Evolutionary conservation across 2,113 vertebrate species (phyloP).

Genomic region (Tetraodon nigroviridis): DNA sequence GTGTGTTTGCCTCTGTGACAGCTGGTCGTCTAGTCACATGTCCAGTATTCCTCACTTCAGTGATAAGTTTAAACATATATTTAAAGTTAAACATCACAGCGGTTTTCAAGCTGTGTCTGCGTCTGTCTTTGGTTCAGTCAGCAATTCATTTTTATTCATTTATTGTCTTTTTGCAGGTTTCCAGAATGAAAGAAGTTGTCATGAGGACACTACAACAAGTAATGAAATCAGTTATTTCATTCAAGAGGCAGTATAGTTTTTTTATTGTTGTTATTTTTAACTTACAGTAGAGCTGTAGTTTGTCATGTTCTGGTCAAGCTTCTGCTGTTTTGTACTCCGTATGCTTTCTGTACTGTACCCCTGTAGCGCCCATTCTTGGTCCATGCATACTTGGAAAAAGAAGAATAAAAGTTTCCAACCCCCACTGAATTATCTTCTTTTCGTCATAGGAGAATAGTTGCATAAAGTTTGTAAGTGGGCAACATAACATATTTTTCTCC

Average conservation of each 20-base stretch:
- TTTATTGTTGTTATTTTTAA: conserved; percentile 27
- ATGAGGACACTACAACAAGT: conserved; percentile 4
- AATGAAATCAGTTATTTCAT: conserved; percentile 13
- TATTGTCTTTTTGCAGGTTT: conserved; percentile 47
- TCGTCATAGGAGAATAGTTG: too few relatives aligned
- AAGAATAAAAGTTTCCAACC: conserved; percentile 59
- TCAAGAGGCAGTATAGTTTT: background rate
- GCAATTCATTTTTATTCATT: conserved; percentile 8
- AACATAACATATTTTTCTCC: too few relatives aligned
- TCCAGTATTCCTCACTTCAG: background rate
- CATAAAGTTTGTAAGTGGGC: too few relatives aligned
- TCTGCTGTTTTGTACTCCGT: conserved; percentile 57
- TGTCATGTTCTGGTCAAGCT: conserved; percentile 15
- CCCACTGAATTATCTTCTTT: background rate
- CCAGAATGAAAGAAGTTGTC: conserved; percentile 28
- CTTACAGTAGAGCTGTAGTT: conserved; percentile 1
- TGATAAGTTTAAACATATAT: background rate
- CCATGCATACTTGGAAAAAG: conserved; percentile 36
- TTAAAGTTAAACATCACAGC: too few relatives aligned
- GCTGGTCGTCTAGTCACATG: background rate
- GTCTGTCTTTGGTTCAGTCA: background rate
- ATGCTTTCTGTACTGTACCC: conserved; percentile 46
- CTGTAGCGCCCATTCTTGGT: conserved; percentile 50
- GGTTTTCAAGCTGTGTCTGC: too few relatives aligned
- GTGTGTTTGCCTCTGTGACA: conserved; percentile 18